phyloP scores from a whole-genome alignment of 2,797 vertebrate species.

The Sandelia bainsii region DNA sequence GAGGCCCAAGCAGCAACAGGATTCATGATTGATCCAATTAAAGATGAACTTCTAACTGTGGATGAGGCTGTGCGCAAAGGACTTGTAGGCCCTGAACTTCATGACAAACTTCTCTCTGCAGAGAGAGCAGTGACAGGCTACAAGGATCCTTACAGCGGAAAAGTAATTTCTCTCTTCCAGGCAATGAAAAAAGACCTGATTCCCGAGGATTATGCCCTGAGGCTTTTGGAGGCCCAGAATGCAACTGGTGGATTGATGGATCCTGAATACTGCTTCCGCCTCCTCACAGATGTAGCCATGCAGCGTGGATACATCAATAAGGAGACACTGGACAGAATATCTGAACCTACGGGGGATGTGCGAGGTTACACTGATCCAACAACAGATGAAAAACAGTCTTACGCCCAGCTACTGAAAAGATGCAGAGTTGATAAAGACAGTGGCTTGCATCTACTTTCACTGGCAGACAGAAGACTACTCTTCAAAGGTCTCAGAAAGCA shows the following conservation, averaged over 20 bases:
- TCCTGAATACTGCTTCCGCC: slow-evolving; percentile 91
- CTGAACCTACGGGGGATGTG: slow-evolving; percentile 85
- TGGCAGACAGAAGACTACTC: slow-evolving; percentile 89
- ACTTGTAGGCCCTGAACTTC: slow-evolving; percentile 94
- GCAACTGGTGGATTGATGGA: slow-evolving; percentile 94
- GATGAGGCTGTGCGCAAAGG: slow-evolving; percentile 96
- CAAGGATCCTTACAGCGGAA: slow-evolving; percentile 94
- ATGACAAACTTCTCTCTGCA: slow-evolving; percentile 94
- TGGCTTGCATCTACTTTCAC: slow-evolving; percentile 87
- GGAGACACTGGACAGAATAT: slow-evolving; percentile 89
- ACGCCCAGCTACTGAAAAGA: slow-evolving; percentile 89
- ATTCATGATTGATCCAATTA: slow-evolving; percentile 92
- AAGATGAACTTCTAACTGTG: slow-evolving; percentile 92
- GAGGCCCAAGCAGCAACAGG: slow-evolving; percentile 98
- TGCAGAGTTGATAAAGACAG: slow-evolving; percentile 88
- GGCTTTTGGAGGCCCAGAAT: slow-evolving; percentile 93
- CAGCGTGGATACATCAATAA: slow-evolving; percentile 94
- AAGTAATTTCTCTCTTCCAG: slow-evolving; percentile 95
- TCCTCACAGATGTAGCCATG: slow-evolving; percentile 91
- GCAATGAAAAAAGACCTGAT: slow-evolving; percentile 97
- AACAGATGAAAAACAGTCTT: slow-evolving; percentile 91
- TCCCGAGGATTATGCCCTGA: slow-evolving; percentile 91
- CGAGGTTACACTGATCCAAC: slow-evolving; percentile 90
- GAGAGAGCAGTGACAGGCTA: slow-evolving; percentile 96
- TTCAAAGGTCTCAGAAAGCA: slow-evolving; percentile 96